Evolutionary conservation across 2,888 invertebrate species (phyloP).

Genomic region (Pantelozetes paolii): DNA sequence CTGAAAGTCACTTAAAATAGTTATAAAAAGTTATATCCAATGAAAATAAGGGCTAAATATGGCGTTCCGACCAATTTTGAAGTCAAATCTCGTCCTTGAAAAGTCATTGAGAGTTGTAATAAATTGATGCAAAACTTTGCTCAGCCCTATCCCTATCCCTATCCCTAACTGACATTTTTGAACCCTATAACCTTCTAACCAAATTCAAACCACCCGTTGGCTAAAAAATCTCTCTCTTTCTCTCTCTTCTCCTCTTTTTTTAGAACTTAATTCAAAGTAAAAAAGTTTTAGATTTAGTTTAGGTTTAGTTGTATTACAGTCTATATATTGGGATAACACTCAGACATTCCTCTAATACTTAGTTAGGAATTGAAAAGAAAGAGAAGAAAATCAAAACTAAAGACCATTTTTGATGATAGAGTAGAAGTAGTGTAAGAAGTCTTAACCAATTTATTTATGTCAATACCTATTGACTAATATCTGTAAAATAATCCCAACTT

Average conservation of each 20-base stretch:
- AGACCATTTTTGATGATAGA: background rate
- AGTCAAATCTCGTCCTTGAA: conserved; percentile 34
- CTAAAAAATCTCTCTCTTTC: conserved; percentile 9
- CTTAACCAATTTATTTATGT: conserved; percentile 27
- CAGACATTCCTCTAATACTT: too few relatives aligned
- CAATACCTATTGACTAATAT: conserved; percentile 19
- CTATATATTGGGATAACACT: background rate
- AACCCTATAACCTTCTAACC: conserved; percentile 33
- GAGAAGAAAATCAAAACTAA: background rate
- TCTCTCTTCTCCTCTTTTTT: conserved; percentile 11
- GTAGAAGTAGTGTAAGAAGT: background rate
- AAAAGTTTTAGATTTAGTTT: background rate
- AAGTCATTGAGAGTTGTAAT: conserved; percentile 31
- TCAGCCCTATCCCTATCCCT: conserved; percentile 31
- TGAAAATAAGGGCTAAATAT: conserved; percentile 21
- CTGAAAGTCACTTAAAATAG: background rate
- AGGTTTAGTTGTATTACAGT: background rate
- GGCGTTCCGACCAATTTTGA: conserved; percentile 26
- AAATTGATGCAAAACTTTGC: conserved; percentile 20
- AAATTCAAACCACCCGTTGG: conserved; percentile 34
- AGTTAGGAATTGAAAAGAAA: background rate
- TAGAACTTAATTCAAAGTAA: background rate
- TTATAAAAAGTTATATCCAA: background rate
- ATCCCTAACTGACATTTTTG: background rate
- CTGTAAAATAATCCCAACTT: background rate